Conservation (phyloP, 2,888 invertebrate species). For the Odontomyia ornata region DNA sequence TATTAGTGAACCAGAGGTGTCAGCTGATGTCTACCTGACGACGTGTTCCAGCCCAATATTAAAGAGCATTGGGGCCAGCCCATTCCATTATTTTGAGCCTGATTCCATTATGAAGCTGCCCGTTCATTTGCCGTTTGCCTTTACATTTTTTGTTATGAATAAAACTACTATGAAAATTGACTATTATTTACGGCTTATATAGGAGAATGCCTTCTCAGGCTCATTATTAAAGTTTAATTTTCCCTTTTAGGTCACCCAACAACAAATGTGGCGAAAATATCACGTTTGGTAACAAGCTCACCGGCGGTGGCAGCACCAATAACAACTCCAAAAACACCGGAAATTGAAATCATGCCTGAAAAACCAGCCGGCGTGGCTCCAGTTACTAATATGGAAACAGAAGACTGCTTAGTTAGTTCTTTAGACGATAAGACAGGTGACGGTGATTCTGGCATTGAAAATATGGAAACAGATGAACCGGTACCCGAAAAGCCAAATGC, state of each 20-base stretch:
- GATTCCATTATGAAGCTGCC: too few species aligned
- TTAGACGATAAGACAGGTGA: constrained; percentile 60
- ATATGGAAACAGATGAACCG: constrained; percentile 70
- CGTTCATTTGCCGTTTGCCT: too few species aligned
- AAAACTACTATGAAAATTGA: too few species aligned
- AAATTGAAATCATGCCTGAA: constrained; percentile 25
- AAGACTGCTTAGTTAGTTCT: constrained; percentile 55
- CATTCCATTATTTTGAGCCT: too few species aligned
- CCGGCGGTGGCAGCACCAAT: neutral
- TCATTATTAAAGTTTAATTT: too few species aligned
- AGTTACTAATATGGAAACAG: constrained; percentile 56
- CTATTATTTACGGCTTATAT: too few species aligned
- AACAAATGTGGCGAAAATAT: constrained; percentile 56
- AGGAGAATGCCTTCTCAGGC: too few species aligned
- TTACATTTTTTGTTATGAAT: too few species aligned
- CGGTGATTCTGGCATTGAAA: constrained; percentile 78
- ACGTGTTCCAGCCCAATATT: too few species aligned
- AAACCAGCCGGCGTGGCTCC: constrained; percentile 24
- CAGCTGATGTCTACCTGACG: too few species aligned
- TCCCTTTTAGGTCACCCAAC: neutral
- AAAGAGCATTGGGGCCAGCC: too few species aligned
- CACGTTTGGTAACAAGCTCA: constrained; percentile 57
- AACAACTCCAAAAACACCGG: constrained; percentile 48
- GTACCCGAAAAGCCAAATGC: constrained; percentile 52
- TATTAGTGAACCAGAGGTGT: too few species aligned